Evolutionary conservation across 2,113 vertebrate species (phyloP).

Genomic region (Neofelis nebulosa): DNA sequence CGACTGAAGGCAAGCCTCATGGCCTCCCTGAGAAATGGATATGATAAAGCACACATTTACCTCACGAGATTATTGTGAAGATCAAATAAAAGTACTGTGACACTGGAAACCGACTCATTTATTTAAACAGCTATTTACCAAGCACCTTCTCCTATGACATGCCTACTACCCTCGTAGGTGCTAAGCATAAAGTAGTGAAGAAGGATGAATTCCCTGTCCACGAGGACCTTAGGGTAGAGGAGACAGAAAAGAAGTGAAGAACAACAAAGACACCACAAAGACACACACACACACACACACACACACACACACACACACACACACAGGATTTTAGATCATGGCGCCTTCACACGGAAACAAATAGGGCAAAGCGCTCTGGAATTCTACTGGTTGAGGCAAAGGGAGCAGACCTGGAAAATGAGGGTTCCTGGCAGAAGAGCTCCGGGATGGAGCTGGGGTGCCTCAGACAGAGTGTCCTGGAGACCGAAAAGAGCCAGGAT

Average conservation of each 20-base stretch:
- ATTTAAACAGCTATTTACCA: not conserved
- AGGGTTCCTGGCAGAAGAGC: not conserved
- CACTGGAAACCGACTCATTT: not conserved
- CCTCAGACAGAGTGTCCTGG: not conserved
- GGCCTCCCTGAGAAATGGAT: not conserved
- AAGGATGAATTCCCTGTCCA: not conserved
- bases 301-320: not conserved
- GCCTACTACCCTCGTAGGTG: not conserved
- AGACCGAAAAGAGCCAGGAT: not conserved
- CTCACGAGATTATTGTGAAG: not conserved
- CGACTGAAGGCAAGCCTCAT: not conserved
- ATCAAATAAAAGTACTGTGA: not conserved
- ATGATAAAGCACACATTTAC: not conserved
- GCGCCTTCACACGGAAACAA: not conserved
- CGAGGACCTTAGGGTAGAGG: not conserved
- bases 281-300: too few relatives aligned
- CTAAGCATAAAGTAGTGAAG: not conserved
- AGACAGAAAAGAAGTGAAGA: not conserved
- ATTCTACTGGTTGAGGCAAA: not conserved
- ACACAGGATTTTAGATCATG: not conserved
- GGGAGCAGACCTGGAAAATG: not conserved
- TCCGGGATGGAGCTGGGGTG: not conserved
- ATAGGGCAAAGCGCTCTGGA: not conserved
- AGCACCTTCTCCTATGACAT: not conserved
- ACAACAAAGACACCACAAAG: not conserved